Evolutionary conservation across 1,140 invertebrate genomes (phyloP).

Genomic region (Pinna nobilis): DNA sequence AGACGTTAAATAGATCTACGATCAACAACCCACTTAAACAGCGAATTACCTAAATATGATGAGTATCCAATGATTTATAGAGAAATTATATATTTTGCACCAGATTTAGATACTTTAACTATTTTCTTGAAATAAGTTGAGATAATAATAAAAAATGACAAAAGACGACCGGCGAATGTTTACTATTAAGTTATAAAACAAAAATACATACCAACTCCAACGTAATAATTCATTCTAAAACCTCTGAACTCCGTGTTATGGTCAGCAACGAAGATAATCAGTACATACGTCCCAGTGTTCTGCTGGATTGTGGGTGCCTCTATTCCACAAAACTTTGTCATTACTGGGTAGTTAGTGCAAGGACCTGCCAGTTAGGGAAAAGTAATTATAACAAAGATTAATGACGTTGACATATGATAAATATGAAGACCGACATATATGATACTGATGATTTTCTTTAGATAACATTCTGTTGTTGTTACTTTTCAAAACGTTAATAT

Average conservation of each 20-base stretch:
- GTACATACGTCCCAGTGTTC: slow-evolving; percentile 29
- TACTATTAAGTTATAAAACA: background rate
- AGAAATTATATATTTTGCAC: too few species aligned
- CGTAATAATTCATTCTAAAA: slow-evolving; percentile 36
- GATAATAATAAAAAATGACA: background rate
- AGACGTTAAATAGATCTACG: too few species aligned
- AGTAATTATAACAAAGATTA: background rate
- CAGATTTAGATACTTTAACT: background rate
- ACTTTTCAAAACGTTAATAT: background rate
- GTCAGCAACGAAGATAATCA: slow-evolving; percentile 22
- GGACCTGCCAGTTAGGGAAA: slow-evolving; percentile 32
- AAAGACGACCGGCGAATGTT: background rate
- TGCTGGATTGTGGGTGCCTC: slow-evolving; percentile 26
- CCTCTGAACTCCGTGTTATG: slow-evolving; percentile 15
- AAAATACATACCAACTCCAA: slow-evolving; percentile 14
- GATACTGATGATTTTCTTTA: background rate
- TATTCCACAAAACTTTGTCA: slow-evolving; percentile 34
- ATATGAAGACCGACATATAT: background rate
- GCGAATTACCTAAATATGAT: too few species aligned
- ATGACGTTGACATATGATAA: background rate
- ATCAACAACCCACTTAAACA: too few species aligned
- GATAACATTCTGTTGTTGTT: background rate
- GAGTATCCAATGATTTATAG: too few species aligned
- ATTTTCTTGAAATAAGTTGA: background rate
- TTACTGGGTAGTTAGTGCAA: slow-evolving; percentile 23